phyloP scores from a whole-genome alignment of 1,140 invertebrate genomes.

The Anthonomus grandis region DNA sequence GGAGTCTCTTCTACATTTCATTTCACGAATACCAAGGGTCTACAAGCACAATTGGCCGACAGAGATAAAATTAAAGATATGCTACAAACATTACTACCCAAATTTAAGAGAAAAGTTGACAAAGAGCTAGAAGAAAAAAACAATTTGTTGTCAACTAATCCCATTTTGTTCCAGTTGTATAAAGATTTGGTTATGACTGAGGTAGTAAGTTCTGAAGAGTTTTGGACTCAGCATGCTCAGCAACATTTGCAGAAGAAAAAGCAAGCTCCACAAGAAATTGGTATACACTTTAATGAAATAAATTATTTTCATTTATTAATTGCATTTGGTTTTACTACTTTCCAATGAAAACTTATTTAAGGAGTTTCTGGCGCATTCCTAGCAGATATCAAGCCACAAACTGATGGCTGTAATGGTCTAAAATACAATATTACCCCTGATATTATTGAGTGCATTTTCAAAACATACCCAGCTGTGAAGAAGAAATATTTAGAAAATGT shows the following conservation, averaged over 20 bases:
- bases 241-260: slow-evolving; percentile 72
- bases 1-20: slow-evolving; percentile 95
- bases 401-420: slow-evolving; percentile 94
- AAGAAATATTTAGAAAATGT: slow-evolving; percentile 97
- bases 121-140: slow-evolving; percentile 90
- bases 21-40: slow-evolving; percentile 86
- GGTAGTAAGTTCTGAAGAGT: slow-evolving; percentile 92
- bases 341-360: too few species aligned
- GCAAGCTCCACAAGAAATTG: slow-evolving; percentile 75
- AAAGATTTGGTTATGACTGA: slow-evolving; percentile 92
- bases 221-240: slow-evolving; percentile 86
- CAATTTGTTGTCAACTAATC: slow-evolving; percentile 77
- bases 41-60: slow-evolving; percentile 81
- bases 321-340: slow-evolving; percentile 41
- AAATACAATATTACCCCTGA: slow-evolving; percentile 97
- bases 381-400: slow-evolving; percentile 94
- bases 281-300: slow-evolving; percentile 50
- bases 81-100: slow-evolving; percentile 87
- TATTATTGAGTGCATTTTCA: slow-evolving; percentile 97
- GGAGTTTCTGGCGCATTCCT: slow-evolving; percentile 84
- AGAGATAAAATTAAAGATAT: slow-evolving; percentile 92
- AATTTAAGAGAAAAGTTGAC: slow-evolving; percentile 92
- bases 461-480: slow-evolving; percentile 97
- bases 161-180: slow-evolving; percentile 79
- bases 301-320: slow-evolving; percentile 43